Percentiles rank a stretch among this genome's conserved stretches.
phyloP scores from a whole-genome alignment of 2,797 vertebrate genomes.

The Borostomias antarcticus region DNA sequence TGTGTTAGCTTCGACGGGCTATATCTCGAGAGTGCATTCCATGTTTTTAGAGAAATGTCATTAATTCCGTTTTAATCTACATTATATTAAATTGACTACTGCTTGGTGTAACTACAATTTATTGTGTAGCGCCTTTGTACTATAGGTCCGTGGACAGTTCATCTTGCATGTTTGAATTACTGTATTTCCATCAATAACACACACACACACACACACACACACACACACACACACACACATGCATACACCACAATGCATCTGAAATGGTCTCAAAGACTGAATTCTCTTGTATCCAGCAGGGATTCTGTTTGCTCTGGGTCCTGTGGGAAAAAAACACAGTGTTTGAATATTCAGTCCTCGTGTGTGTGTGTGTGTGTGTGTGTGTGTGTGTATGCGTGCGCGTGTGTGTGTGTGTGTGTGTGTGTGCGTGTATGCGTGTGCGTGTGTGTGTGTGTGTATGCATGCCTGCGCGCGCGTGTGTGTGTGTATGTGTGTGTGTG shows the following conservation, averaged over 20 bases:
- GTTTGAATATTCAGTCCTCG: not conserved
- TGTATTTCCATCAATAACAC: too few species aligned
- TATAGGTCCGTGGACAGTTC: too few species aligned
- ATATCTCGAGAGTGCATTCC: too few species aligned
- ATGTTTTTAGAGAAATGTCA: too few species aligned
- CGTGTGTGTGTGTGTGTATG: too few species aligned
- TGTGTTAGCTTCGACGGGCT: too few species aligned
- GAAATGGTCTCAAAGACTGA: conserved; percentile 48
- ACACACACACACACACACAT: conserved; percentile 2
- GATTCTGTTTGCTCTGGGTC: conserved; percentile 48
- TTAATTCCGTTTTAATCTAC: too few species aligned
- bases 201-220: not conserved
- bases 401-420: not conserved
- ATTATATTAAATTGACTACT: too few species aligned
- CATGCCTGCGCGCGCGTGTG: conserved; percentile 68
- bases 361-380: conserved; percentile 1
- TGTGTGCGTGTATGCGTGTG: too few species aligned
- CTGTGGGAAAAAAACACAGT: conserved; percentile 41
- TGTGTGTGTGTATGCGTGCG: conserved; percentile 12
- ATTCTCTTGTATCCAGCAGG: conserved; percentile 61
- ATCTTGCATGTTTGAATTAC: too few species aligned
- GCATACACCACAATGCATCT: conserved; percentile 13
- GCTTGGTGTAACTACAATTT: too few species aligned
- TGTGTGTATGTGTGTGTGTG: not conserved
- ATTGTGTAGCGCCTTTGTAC: too few species aligned